These are phyloP conservation scores for Colossoma macropomum DNA, from an alignment of 2,113 vertebrate genomes.

Conservation along the genomic window DNA sequence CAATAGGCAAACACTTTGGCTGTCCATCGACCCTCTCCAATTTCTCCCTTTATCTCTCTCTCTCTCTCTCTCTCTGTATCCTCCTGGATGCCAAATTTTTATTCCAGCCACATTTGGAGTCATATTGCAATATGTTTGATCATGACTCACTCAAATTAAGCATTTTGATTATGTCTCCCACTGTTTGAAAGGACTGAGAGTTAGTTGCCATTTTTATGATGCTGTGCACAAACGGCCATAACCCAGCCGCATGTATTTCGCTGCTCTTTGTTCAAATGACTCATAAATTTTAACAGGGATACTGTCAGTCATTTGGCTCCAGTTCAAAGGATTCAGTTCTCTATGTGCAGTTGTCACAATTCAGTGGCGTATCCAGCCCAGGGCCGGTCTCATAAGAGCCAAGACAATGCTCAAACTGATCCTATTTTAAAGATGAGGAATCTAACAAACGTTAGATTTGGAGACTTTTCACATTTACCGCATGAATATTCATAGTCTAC, in stretches of 20 bases:
- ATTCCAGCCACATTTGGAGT: constrained; percentile 54
- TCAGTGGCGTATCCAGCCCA: constrained; percentile 40
- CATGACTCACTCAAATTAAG: constrained; percentile 61
- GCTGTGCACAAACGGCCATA: constrained; percentile 47
- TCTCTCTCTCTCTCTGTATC: constrained; percentile 29
- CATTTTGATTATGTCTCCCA: constrained; percentile 55
- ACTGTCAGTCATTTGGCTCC: constrained; percentile 58
- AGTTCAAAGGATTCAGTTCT: constrained; percentile 56
- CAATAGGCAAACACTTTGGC: constrained; percentile 67
- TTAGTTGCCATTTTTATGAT: constrained; percentile 53
- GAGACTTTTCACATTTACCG: neutral
- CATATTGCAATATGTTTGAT: constrained; percentile 60
- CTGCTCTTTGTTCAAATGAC: constrained; percentile 55
- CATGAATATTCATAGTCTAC: constrained; percentile 5
- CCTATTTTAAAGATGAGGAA: constrained; percentile 29
- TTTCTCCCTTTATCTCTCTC: constrained; percentile 49
- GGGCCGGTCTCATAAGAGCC: constrained; percentile 22
- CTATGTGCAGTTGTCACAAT: constrained; percentile 46
- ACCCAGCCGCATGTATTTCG: constrained; percentile 44
- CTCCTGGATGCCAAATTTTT: constrained; percentile 52
- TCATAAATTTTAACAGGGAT: constrained; percentile 61
- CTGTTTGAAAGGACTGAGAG: constrained; percentile 46
- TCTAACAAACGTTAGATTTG: constrained; percentile 16
- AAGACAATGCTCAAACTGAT: constrained; percentile 38
- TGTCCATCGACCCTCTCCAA: constrained; percentile 55